Conservation (phyloP, 2,113 vertebrate genomes). For the Catagonus wagneri region DNA sequence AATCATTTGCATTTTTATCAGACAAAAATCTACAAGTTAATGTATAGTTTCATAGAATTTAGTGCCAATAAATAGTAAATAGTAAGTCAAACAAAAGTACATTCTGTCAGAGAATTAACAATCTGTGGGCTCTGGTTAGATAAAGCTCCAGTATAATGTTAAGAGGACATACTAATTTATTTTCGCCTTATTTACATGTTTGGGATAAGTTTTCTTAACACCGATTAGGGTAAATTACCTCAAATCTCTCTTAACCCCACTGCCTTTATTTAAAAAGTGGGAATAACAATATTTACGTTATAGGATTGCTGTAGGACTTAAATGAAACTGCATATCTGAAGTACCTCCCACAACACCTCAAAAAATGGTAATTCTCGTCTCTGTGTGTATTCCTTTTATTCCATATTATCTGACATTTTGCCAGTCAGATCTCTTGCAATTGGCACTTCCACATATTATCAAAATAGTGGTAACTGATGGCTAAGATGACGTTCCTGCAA, state of each 20-base stretch:
- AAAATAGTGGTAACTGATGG: constrained; percentile 56
- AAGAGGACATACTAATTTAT: background rate
- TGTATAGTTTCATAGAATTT: constrained; percentile 8
- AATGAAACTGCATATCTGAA: background rate
- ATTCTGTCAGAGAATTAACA: background rate
- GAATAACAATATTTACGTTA: background rate
- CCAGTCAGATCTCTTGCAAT: constrained; percentile 18
- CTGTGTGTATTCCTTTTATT: background rate
- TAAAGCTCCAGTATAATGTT: background rate
- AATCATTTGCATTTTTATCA: constrained; percentile 26
- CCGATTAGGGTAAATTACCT: background rate
- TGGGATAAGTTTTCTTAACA: background rate
- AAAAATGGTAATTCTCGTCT: background rate
- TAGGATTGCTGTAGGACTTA: background rate
- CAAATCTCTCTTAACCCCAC: background rate
- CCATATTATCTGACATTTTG: constrained; percentile 8
- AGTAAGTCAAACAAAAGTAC: background rate
- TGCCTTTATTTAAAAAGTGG: background rate
- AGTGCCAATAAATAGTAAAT: background rate
- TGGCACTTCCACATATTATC: background rate
- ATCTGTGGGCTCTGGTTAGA: background rate
- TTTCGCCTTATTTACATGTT: constrained; percentile 13
- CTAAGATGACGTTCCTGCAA: background rate
- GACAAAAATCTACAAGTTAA: background rate
- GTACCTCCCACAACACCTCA: background rate